Evolutionary conservation across 2,888 invertebrate genomes (phyloP), one percentile per base, ranked within the genome.

Genomic region (Dryococelus australis): DNA sequence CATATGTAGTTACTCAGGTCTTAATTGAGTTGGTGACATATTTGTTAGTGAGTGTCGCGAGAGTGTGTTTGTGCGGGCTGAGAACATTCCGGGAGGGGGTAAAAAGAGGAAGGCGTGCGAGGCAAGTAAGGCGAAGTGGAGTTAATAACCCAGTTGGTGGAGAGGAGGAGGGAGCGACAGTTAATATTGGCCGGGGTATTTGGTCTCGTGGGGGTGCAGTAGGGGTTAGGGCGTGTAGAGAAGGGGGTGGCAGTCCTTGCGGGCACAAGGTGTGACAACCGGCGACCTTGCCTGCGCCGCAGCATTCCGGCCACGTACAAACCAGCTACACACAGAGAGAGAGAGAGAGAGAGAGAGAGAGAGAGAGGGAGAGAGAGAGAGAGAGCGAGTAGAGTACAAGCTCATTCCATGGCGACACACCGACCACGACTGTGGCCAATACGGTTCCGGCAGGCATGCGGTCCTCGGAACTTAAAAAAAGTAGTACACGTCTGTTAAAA

Each of bases 111-210:
- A 65, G 6, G 65, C 8, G 65, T 16, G n/a, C 13, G 0, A n/a
- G 65, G 20, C 16, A 24, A n/a, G 47, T 10, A 47, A 65, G 20
- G 65, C 16, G 8, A 24, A 20, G 8, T 20, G n/a, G 65, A 65
- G 65, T 65, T 65, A 65, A 65, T 65, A 65, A 65, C 65, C 65
- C 65, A 65, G 65, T 16, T 65, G 47, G 47, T 1, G 16, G 47
- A 16, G 47, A 13, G 16, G 47, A 47, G 47, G 47, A 16, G 12
- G 10, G 20, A 65, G 65, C 65, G 24, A 24, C 65, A n/a, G 65
- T 65, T 65, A 65, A 65, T 65, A 65, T 65, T 20, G 65, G 65
- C 65, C 65, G n/a, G 65, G n/a, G 65, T 65, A 65, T 65, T 65
- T n/a, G 65, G 65, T 65, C 6, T 24, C 65, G 12, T 8, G 65